These are phyloP conservation scores for Picathartes gymnocephalus DNA, from an alignment of 2,113 vertebrate genomes.

Conservation along the genomic window DNA sequence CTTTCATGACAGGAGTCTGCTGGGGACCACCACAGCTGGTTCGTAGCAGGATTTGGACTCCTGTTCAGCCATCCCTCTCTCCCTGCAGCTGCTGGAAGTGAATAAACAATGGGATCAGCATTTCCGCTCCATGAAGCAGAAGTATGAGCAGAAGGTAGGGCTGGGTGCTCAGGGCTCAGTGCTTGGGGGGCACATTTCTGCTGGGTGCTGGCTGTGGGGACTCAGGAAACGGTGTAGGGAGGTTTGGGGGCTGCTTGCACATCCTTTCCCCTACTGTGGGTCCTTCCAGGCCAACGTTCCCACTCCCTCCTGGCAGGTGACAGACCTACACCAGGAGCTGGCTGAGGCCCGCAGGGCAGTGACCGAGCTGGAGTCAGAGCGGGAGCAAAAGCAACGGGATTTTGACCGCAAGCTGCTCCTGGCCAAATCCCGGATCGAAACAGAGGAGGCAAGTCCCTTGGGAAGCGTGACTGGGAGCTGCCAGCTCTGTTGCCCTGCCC, in stretches of 20 bases:
- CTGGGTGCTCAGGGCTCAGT: not conserved
- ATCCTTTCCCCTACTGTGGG: not conserved
- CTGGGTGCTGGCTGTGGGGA: not conserved
- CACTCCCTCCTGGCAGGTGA: constrained; percentile 74
- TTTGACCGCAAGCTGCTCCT: constrained; percentile 95
- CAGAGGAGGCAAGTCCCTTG: constrained; percentile 80
- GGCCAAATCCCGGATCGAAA: constrained; percentile 95
- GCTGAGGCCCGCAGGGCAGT: constrained; percentile 85
- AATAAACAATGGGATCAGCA: constrained; percentile 99
- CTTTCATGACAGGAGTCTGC: not conserved
- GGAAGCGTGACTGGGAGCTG: not conserved
- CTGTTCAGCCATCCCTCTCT: not conserved
- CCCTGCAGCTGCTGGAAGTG: constrained; percentile 89
- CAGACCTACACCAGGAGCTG: constrained; percentile 89
- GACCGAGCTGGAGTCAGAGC: constrained; percentile 83
- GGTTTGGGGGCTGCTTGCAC: not conserved
- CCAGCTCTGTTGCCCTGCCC: not conserved
- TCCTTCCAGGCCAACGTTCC: not conserved
- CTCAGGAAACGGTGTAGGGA: not conserved
- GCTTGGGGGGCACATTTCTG: rapidly evolving
- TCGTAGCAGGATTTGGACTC: not conserved
- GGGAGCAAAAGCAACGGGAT: constrained; percentile 92
- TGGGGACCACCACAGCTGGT: not conserved
- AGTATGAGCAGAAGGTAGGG: constrained; percentile 96
- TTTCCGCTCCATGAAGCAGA: constrained; percentile 95